Percentiles rank a stretch among this genome's conserved stretches.
Conservation (phyloP, 2,113 vertebrate genomes). For the Dipodomys stephensi region DNA sequence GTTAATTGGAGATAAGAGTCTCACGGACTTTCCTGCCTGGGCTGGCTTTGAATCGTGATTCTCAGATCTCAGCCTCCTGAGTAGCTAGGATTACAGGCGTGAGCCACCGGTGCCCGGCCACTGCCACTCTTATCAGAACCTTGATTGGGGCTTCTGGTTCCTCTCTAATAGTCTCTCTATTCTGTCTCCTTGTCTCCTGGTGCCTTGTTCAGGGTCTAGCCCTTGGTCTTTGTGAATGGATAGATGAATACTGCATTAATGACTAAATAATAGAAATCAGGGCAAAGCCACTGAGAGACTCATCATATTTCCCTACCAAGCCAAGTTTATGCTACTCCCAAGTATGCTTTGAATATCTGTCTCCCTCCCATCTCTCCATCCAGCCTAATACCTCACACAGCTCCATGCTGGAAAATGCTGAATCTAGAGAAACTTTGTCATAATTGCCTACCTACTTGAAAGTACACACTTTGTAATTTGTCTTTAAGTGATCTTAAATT, state of each 20-base stretch:
- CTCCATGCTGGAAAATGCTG: slow-evolving; percentile 15
- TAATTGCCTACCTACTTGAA: slow-evolving; percentile 72
- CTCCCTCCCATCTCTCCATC: not conserved
- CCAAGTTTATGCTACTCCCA: slow-evolving; percentile 47
- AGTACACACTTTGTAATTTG: slow-evolving; percentile 79
- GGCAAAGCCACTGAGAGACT: not conserved
- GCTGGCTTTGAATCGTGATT: too few species aligned
- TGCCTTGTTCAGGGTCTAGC: not conserved
- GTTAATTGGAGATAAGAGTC: too few species aligned
- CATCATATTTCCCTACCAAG: not conserved
- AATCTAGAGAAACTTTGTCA: slow-evolving; percentile 68
- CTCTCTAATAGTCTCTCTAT: not conserved
- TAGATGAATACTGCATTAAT: fast-evolving
- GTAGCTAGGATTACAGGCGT: too few species aligned
- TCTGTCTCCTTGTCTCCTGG: not conserved
- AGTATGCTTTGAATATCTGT: not conserved
- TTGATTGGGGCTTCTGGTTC: not conserved
- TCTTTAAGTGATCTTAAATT: slow-evolving; percentile 82
- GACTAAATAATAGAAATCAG: fast-evolving
- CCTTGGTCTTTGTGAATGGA: not conserved
- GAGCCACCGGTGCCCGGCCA: too few species aligned
- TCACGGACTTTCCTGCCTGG: too few species aligned
- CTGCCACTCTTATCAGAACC: not conserved
- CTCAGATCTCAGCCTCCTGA: too few species aligned
- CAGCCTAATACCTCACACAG: not conserved